Percentiles rank a stretch among this genome's conserved stretches.
Evolutionary conservation across 37 sponge, comb jelly and placozoan species (phyloP).

Genomic region (Agelas oroides): DNA sequence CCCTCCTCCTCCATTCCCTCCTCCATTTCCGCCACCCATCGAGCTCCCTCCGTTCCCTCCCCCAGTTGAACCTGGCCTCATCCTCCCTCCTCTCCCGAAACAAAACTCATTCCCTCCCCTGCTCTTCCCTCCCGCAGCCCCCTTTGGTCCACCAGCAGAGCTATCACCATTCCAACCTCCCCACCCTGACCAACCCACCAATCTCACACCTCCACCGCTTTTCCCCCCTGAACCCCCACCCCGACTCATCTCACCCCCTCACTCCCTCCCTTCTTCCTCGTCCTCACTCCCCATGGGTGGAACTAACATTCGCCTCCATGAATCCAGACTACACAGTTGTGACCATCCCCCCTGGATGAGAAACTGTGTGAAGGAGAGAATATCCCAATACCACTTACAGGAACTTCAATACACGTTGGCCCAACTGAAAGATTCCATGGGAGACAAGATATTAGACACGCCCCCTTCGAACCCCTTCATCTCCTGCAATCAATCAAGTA

Average conservation of each 20-base stretch:
- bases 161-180: neutral
- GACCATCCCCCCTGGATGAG: conserved; percentile 56
- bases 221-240: neutral
- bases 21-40: neutral
- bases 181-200: neutral
- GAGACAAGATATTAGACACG: no score
- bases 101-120: no score
- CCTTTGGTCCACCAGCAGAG: neutral
- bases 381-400: conserved; percentile 32
- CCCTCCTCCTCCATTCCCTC: neutral
- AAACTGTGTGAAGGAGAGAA: neutral
- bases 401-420: neutral
- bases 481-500: no score
- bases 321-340: conserved; percentile 1
- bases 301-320: conserved; percentile 14
- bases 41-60: conserved; percentile 18
- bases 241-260: neutral
- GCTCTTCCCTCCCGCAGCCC: no score
- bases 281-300: neutral
- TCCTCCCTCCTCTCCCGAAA: neutral
- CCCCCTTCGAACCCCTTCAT: no score
- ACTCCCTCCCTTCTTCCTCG: conserved; percentile 6
- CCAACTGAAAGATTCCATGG: neutral
- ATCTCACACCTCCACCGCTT: neutral
- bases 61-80: neutral